These are phyloP conservation scores for Homarus americanus DNA, from an alignment of 1,140 invertebrate species.

Conservation along the genomic window DNA sequence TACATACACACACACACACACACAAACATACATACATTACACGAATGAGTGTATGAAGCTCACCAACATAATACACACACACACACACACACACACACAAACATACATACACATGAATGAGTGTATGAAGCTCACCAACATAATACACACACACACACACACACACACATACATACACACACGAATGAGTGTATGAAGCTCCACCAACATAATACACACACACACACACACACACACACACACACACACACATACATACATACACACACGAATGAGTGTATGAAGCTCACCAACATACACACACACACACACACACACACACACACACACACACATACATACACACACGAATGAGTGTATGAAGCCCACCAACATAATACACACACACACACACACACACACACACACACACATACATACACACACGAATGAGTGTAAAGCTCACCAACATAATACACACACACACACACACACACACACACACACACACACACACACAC, in stretches of 20 bases:
- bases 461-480: background rate
- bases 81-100: conserved; percentile 25
- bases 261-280: too few relatives aligned
- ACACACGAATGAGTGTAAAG: background rate
- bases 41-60: too few relatives aligned
- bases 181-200: background rate
- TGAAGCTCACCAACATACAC: too few relatives aligned
- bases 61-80: too few relatives aligned
- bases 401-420: background rate
- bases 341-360: background rate
- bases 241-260: too few relatives aligned
- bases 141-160: background rate
- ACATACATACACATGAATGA: background rate
- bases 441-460: background rate
- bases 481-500: background rate
- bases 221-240: background rate
- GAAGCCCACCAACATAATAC: background rate
- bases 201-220: background rate
- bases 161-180: background rate
- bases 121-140: background rate
- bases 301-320: background rate
- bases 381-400: background rate
- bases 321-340: conserved; percentile 11
- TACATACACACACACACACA: conserved; percentile 35
- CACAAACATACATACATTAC: conserved; percentile 6